Conservation (phyloP, 2,113 vertebrate genomes). For the Prochilodus magdalenae region DNA sequence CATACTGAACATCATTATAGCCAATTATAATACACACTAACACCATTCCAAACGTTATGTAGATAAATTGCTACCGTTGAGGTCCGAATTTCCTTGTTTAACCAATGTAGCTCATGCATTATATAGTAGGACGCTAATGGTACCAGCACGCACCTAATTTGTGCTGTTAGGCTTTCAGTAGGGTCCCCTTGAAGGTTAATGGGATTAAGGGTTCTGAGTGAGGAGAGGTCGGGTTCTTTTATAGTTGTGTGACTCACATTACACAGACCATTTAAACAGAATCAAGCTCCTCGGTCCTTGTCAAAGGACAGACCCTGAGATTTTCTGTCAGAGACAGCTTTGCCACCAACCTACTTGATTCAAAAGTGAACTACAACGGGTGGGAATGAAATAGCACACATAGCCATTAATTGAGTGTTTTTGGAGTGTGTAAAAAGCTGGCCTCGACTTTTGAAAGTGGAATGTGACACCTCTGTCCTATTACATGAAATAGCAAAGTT, state of each 20-base stretch:
- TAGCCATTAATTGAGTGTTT: background rate
- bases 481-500: slow-evolving; percentile 11
- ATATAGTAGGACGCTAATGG: background rate
- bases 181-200: slow-evolving; percentile 11
- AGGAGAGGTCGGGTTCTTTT: no score
- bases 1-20: no score
- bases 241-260: slow-evolving; percentile 25
- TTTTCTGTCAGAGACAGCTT: slow-evolving; percentile 1
- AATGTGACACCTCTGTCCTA: background rate
- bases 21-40: no score
- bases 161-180: background rate
- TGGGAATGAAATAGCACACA: background rate
- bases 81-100: no score
- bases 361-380: slow-evolving; percentile 1
- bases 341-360: background rate
- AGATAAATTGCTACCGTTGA: no score
- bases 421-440: background rate
- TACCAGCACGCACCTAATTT: background rate
- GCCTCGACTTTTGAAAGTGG: background rate
- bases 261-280: slow-evolving; percentile 39
- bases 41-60: no score
- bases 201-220: slow-evolving; percentile 1
- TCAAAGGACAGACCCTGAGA: slow-evolving; percentile 17
- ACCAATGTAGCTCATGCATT: no score
- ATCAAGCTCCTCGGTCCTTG: slow-evolving; percentile 1